These are phyloP conservation scores for Melanotaenia nigrans DNA, from an alignment of 2,797 vertebrate species.

Conservation along the genomic window DNA sequence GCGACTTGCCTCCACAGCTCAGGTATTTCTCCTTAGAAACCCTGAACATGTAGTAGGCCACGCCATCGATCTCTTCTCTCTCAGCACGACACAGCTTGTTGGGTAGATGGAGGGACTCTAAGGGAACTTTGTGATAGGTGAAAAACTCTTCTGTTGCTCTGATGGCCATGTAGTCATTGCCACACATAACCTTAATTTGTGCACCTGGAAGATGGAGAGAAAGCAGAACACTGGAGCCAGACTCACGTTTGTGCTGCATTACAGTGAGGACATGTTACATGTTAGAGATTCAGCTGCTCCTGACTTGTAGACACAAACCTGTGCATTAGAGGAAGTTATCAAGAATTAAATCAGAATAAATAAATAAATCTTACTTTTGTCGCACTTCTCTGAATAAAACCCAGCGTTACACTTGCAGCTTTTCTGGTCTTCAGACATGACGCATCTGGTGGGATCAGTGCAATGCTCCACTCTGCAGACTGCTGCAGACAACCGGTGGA, in stretches of 20 bases:
- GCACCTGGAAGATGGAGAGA: constrained; percentile 58
- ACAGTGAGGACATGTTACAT: neutral
- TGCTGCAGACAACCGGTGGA: constrained; percentile 45
- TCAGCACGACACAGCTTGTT: constrained; percentile 73
- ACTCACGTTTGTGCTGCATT: neutral
- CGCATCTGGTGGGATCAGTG: constrained; percentile 56
- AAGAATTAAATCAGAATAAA: no score
- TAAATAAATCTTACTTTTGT: constrained; percentile 62
- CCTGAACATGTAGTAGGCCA: constrained; percentile 63
- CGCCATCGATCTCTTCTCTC: constrained; percentile 50
- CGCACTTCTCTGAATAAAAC: constrained; percentile 76
- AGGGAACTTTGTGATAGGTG: constrained; percentile 69
- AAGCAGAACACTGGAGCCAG: neutral
- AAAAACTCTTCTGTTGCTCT: constrained; percentile 77
- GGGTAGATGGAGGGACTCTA: constrained; percentile 73
- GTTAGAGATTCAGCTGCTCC: no score
- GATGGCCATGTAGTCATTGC: constrained; percentile 71
- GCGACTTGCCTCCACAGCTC: constrained; percentile 74
- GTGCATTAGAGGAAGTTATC: no score
- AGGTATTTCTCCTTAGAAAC: constrained; percentile 71
- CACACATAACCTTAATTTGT: constrained; percentile 70
- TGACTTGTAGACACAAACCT: no score
- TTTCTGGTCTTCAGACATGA: constrained; percentile 54
- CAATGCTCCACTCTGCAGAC: constrained; percentile 72
- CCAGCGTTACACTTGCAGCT: constrained; percentile 74